Evolutionary conservation across 2,888 invertebrate species (phyloP).

Genomic region (Cantharis rustica): DNA sequence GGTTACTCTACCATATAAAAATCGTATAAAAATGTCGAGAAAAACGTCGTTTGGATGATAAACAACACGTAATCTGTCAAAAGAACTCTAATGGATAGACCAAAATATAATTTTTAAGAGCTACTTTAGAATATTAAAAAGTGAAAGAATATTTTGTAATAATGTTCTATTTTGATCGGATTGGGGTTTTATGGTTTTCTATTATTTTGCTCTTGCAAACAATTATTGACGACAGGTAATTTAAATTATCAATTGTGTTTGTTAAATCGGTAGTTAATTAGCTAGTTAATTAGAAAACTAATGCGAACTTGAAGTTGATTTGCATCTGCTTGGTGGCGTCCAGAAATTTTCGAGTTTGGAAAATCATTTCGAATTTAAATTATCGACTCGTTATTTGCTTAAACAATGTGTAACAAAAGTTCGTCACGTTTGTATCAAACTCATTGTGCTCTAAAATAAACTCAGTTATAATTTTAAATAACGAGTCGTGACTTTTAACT

Average conservation of each 20-base stretch:
- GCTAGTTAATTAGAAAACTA: neutral
- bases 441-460: neutral
- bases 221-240: neutral
- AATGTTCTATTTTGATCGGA: too few species aligned
- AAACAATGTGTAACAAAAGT: neutral
- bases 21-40: neutral
- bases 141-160: too few species aligned
- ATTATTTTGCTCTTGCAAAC: neutral
- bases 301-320: neutral
- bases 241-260: neutral
- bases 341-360: neutral
- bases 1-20: neutral
- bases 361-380: neutral
- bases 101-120: neutral
- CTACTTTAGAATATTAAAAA: neutral
- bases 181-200: neutral
- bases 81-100: neutral
- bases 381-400: neutral
- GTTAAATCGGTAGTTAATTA: neutral
- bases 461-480: conserved; percentile 10
- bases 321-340: neutral
- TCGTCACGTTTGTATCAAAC: neutral
- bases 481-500: neutral
- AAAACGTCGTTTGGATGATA: neutral
- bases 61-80: neutral